Evolutionary conservation across 2,113 vertebrate species (phyloP), one percentile per base, ranked within the genome.

Genomic region (Cricetomys ansorgei): DNA sequence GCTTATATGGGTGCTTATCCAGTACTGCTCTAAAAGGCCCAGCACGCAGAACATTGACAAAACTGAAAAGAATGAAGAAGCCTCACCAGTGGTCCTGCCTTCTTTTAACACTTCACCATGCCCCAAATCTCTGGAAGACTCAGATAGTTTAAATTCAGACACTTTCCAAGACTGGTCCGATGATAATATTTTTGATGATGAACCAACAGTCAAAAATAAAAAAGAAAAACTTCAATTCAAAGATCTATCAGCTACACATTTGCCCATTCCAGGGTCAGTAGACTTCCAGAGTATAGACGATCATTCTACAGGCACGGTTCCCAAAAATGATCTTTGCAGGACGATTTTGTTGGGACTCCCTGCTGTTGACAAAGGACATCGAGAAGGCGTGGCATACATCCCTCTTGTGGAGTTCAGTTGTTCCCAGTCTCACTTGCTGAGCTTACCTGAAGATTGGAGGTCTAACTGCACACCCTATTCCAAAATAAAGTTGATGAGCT

Each of bases 1-100:
- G 3, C 98, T 99, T 70, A 98, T 99, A 1, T 99, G 99, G 99
- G 97, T 99, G 97, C 99, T 99, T 25, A 92, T 99, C 88, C 99
- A 98, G 48, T 98, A 99, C 86, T 99, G 99, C 86, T 98, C 98
- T 43, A 97, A 98, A 97, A 97, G 97, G 55, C 98, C 98, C 40
- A 97, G 96, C 97, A 89, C 94, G 3, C 94, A 97, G 97, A 97
- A 88, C 40, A 62, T 76, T 48, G 91, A 95, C 83, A 94, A n/a
- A 62, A 87, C 45, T 0, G 6, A 77, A 90, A 96, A 15, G 62
- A 91, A 95, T 59, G 91, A 96, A 31, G 92, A 97, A 17, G 88
- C 59, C 1, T 81, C 97, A 91, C 70, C 70, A 79, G 79, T 73
- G 85, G 84, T 83, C 17, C 45, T 84, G 17, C 76, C 98, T 65